Conservation (phyloP, 1,140 invertebrate genomes). For the Panagrolaimus sp. region DNA sequence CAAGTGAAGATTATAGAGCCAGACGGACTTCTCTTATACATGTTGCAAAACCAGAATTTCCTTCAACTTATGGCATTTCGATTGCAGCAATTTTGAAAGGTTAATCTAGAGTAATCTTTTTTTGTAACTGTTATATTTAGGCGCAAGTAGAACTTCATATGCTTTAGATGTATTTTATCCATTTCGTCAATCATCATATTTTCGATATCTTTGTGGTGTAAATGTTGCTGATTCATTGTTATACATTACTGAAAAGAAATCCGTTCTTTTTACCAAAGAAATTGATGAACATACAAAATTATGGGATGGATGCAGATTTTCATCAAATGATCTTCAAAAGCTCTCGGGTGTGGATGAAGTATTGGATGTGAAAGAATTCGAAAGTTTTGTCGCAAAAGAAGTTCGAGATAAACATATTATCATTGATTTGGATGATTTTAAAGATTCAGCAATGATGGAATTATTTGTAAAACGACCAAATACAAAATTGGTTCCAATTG, state of each 20-base stretch:
- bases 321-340: neutral
- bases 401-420: conserved; percentile 3
- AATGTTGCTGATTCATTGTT: conserved; percentile 26
- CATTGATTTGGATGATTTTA: conserved; percentile 24
- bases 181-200: conserved; percentile 48
- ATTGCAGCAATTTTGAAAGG: neutral
- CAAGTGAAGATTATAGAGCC: conserved; percentile 24
- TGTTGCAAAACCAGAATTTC: neutral
- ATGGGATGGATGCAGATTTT: neutral
- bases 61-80: neutral
- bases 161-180: conserved; percentile 54
- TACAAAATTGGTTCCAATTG: conserved; percentile 43
- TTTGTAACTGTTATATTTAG: neutral
- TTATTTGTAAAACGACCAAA: conserved; percentile 1
- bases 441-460: neutral
- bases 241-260: neutral
- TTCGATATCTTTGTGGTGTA: conserved; percentile 50
- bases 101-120: neutral
- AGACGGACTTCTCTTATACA: conserved; percentile 14
- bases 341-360: conserved; percentile 19
- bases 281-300: neutral
- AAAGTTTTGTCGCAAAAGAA: conserved; percentile 18
- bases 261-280: conserved; percentile 12
- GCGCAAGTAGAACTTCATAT: conserved; percentile 13
- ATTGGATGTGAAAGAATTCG: conserved; percentile 16